A percentile compares a stretch with the other conserved stretches of the same genome.
phyloP scores from a whole-genome alignment of 2,113 vertebrate genomes.

The Donacobius atricapilla region DNA sequence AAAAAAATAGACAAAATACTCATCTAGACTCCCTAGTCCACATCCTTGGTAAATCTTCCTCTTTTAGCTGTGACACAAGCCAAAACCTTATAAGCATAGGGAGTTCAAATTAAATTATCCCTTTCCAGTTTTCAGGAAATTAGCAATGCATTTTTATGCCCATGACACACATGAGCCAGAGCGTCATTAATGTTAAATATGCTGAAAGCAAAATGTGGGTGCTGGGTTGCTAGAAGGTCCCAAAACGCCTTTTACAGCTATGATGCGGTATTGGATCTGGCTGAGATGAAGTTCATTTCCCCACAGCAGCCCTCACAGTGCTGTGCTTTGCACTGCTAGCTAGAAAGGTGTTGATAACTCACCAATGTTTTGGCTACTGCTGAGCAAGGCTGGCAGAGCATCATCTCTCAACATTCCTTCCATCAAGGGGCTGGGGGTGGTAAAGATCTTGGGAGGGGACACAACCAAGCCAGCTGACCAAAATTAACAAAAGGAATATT shows the following conservation, averaged over 20 bases:
- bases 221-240: background rate
- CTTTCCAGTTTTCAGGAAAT: background rate
- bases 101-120: background rate
- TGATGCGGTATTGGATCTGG: background rate
- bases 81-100: background rate
- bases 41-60: background rate
- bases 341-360: background rate
- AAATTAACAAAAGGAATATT: background rate
- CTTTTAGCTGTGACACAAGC: background rate
- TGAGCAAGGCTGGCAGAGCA: background rate
- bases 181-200: background rate
- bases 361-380: background rate
- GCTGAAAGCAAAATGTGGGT: background rate
- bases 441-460: background rate
- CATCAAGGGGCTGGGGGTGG: background rate
- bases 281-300: background rate
- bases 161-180: background rate
- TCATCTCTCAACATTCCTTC: background rate
- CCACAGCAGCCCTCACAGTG: background rate
- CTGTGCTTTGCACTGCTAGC: background rate
- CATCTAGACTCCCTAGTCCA: background rate
- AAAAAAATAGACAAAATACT: background rate
- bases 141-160: background rate
- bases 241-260: background rate
- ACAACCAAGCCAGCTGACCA: background rate